These are phyloP conservation scores for Villa cingulata DNA, from an alignment of 2,888 invertebrate species.

Conservation along the genomic window DNA sequence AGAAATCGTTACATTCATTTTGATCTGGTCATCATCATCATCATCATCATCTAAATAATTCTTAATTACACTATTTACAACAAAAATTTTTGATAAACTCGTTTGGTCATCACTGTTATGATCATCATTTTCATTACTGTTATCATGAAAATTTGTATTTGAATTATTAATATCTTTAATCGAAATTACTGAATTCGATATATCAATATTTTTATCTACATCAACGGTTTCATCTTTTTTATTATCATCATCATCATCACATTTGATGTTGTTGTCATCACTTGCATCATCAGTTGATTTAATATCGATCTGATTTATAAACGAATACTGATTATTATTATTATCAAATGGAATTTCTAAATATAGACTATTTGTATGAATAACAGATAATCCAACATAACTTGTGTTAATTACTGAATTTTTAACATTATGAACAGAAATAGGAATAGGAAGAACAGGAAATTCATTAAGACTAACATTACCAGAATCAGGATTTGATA, in stretches of 20 bases:
- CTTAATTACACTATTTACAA: not conserved
- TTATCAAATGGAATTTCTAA: not conserved
- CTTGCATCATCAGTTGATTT: conserved; percentile 7
- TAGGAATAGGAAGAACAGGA: too few relatives aligned
- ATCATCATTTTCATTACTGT: not conserved
- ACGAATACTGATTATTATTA: conserved; percentile 7
- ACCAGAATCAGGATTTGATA: conserved; percentile 33
- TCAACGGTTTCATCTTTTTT: not conserved
- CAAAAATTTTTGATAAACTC: not conserved
- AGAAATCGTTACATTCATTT: not conserved
- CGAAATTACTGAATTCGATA: too few relatives aligned
- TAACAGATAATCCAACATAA: conserved; percentile 24
- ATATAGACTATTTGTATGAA: conserved; percentile 22
- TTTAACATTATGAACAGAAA: not conserved
- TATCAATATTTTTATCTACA: not conserved
- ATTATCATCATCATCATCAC: conserved; percentile 4
- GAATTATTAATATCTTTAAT: not conserved
- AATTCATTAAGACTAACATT: conserved; percentile 32
- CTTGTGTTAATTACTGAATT: not conserved
- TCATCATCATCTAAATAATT: not conserved
- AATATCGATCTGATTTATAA: conserved; percentile 11
- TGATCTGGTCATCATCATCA: not conserved
- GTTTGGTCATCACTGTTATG: not conserved
- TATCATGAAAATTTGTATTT: not conserved
- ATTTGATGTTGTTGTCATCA: conserved; percentile 7